Percentiles rank a stretch among this genome's conserved stretches.
phyloP scores from a whole-genome alignment of 2,797 vertebrate genomes.

The Neosilurus mollespiculum region DNA sequence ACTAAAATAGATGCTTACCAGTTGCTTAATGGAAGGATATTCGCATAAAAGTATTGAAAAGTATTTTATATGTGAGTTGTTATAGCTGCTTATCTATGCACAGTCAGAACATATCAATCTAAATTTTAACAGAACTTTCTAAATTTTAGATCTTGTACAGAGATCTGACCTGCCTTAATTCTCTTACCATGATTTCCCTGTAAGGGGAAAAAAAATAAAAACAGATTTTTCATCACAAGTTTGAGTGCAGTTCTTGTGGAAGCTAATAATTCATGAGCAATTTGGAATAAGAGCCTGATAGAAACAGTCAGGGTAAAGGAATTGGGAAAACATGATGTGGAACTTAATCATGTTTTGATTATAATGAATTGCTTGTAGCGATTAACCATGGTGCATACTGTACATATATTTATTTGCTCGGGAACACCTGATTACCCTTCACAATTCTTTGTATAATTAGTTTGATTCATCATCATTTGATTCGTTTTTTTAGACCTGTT shows the following conservation, averaged over 20 bases:
- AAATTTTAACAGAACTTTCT: constrained; percentile 10
- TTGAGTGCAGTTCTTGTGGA: constrained; percentile 32
- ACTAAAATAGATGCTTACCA: not conserved
- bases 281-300: constrained; percentile 43
- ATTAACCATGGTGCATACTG: constrained; percentile 59
- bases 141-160: constrained; percentile 27
- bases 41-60: not conserved
- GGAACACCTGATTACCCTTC: constrained; percentile 63
- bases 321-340: constrained; percentile 60
- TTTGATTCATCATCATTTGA: constrained; percentile 32
- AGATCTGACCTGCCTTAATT: constrained; percentile 33
- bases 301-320: constrained; percentile 28
- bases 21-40: not conserved
- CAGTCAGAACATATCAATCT: constrained; percentile 25
- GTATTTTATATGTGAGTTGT: constrained; percentile 23
- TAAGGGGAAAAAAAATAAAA: constrained; percentile 39
- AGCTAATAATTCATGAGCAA: constrained; percentile 43
- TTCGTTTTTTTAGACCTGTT: constrained; percentile 60
- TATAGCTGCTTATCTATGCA: constrained; percentile 19
- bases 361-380: constrained; percentile 47
- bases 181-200: constrained; percentile 31
- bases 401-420: constrained; percentile 71
- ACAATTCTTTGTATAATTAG: constrained; percentile 55
- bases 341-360: constrained; percentile 56
- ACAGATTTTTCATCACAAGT: constrained; percentile 32